Base-by-base conservation (phyloP, 2,113 vertebrate genomes). In the Oncorhynchus mykiss region DNA sequence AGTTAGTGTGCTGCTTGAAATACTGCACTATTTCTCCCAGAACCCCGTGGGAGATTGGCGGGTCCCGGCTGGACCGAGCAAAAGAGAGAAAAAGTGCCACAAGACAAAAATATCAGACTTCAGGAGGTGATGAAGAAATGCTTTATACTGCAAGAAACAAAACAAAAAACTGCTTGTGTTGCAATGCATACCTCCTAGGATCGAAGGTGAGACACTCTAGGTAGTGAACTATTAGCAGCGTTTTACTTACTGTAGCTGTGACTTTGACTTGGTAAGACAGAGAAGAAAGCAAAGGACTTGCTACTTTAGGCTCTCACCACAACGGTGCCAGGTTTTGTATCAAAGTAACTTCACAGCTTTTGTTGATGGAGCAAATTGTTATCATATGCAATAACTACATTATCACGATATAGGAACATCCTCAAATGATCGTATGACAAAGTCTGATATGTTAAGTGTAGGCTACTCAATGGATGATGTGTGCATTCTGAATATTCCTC, bases 51-150 rank as follows among this genome's bases (percentile, higher is more conserved):
- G 90, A 90, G 88, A 88, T 88, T 90, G 85, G 89, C 88, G 88
- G 86, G 87, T 90, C 89, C 89, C 83, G 82, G 72, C 80, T 86
- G 85, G 85, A 90, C 86, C n/a, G 71, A 81, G 86, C 24, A 71
- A 86, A 80, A 54, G 51, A 54, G 51, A 54, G 51, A 54, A 92
- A 90, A 62, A 92, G 86, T 85, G 90, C 88, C 91, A 89, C 85
- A 92, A 89, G 89, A 92, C 93, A 91, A 93, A 94, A 93, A 92
- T 93, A 92, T 91, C 89, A 90, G 79, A 75, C 78, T 78, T 84
- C 82, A 74, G 59, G 84, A 86, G 3, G 27, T 73, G 82, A 91
- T 90, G 87, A 90, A 91, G 87, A 91, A 90, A 86, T 71, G 85
- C 91, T 91, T 88, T 91, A 86, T 91, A 85, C 81, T 69, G 78